Evolutionary conservation across 2,797 vertebrate genomes (phyloP), one percentile per base, ranked within the genome.

Genomic region (Emydoidea blandingii): DNA sequence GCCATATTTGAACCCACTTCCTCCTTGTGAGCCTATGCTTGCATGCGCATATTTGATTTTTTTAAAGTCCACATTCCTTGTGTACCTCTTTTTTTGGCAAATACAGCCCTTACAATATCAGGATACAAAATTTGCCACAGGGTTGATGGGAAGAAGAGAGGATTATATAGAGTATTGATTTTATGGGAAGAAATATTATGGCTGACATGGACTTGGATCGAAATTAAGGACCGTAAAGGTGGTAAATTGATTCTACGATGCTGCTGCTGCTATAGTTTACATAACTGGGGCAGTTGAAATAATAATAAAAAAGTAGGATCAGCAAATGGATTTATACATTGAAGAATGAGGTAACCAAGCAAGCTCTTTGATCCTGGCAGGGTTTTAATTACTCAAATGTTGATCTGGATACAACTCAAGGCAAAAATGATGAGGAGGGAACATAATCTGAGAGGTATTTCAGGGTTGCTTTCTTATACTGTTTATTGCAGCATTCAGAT

Each of bases 331-430:
- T 98, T 97, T 97, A 92, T 97, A 95, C 83, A 41, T 87, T 95
- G 88, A 91, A 92, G 95, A 92, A 95, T 89, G 50, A 93, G 89
- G 12, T 91, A 95, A 95, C 84, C 90, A 98, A 91, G 89, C 96
- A 96, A 7, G 16, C 84, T 97, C 91, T 97, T 98, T 98, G 95
- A 97, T 98, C 93, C 93, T 98, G 98, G 98, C 97, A 98, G 95
- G 95, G 95, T 96, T 98, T 98, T 98, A 98, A 98, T 98, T 98
- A 97, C 96, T 98, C 97, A 97, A 94, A 97, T 91, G 89, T 96
- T 98, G 97, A 97, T 94, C 97, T 97, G 96, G 96, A 97, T 97
- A 91, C 54, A 91, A 93, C 94, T 96, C 88, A 96, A 93, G 93
- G 88, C 62, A 96, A 91, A 97, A 98, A 97, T 91, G 85, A 97